phyloP scores from a whole-genome alignment of 2,113 vertebrate species.

The Microcebus lehilahytsara region DNA sequence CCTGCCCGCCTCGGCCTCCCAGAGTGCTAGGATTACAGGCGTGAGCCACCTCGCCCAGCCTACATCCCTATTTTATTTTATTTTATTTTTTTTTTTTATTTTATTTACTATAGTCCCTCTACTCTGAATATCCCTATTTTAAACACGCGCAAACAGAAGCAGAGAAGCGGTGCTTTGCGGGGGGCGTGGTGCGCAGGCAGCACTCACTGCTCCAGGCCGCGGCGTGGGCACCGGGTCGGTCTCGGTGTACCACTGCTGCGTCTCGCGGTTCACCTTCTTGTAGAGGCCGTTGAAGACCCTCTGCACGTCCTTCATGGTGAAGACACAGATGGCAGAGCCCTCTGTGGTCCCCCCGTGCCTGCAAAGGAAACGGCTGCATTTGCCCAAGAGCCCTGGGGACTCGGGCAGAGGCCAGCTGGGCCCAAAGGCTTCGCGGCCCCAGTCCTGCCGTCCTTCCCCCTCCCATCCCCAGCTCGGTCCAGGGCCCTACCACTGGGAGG shows the following conservation, averaged over 20 bases:
- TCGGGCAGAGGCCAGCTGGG: neutral
- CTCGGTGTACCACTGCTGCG: constrained; percentile 96
- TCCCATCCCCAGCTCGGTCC: neutral
- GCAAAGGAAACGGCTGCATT: neutral
- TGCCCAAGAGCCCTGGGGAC: neutral
- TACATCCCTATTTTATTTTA: neutral
- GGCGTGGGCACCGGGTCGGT: constrained; percentile 90
- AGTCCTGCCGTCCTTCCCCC: fast-evolving
- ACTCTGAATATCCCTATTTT: neutral
- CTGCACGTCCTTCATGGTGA: constrained; percentile 92
- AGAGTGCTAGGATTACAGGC: too few relatives aligned
- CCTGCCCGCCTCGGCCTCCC: too few relatives aligned
- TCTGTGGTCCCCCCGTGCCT: constrained; percentile 93
- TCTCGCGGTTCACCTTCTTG: constrained; percentile 95
- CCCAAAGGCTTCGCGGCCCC: fast-evolving
- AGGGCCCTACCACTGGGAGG: constrained; percentile 92
- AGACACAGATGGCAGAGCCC: constrained; percentile 94
- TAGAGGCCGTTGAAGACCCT: constrained; percentile 91
- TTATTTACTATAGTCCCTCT: too few relatives aligned
- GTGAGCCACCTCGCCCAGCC: too few relatives aligned
- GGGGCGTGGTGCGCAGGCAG: fast-evolving
- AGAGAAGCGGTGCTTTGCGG: neutral
- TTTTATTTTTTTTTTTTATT: too few relatives aligned
- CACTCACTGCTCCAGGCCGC: constrained; percentile 91
- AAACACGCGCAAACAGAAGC: neutral